Conservation (phyloP, 2,888 invertebrate species). For the Lasioglossum pauxillum region DNA sequence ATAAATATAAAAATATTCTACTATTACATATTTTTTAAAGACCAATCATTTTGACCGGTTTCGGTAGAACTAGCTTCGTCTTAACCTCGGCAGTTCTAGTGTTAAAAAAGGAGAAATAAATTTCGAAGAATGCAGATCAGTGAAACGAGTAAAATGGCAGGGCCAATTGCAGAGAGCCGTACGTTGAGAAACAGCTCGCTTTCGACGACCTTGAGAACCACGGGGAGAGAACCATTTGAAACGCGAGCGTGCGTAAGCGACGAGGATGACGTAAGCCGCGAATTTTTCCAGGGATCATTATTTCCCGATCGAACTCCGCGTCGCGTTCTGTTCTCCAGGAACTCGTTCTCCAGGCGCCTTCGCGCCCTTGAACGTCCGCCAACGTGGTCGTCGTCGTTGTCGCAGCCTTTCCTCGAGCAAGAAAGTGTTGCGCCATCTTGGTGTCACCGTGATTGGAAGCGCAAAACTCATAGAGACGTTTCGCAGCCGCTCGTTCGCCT, state of each 20-base stretch:
- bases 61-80: too few species aligned
- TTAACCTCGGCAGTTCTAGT: too few species aligned
- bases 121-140: not conserved
- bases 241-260: not conserved
- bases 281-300: not conserved
- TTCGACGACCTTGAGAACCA: conserved; percentile 45
- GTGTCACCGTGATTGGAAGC: conserved; percentile 24
- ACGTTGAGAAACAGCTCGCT: conserved; percentile 36
- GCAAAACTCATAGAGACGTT: conserved; percentile 24
- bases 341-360: conserved; percentile 43
- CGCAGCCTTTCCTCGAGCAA: conserved; percentile 32
- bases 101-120: not conserved
- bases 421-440: conserved; percentile 57
- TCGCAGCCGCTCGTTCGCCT: not conserved
- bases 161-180: not conserved
- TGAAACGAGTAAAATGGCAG: not conserved
- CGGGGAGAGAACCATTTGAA: conserved; percentile 19
- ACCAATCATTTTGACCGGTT: too few species aligned
- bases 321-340: not conserved
- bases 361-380: conserved; percentile 63
- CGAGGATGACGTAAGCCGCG: not conserved
- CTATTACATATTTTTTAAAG: too few species aligned
- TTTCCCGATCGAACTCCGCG: conserved; percentile 1
- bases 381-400: conserved; percentile 36
- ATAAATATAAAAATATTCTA: too few species aligned